Base-by-base conservation (phyloP, 2,113 vertebrate genomes). In the Ceyx melanurus region DNA sequence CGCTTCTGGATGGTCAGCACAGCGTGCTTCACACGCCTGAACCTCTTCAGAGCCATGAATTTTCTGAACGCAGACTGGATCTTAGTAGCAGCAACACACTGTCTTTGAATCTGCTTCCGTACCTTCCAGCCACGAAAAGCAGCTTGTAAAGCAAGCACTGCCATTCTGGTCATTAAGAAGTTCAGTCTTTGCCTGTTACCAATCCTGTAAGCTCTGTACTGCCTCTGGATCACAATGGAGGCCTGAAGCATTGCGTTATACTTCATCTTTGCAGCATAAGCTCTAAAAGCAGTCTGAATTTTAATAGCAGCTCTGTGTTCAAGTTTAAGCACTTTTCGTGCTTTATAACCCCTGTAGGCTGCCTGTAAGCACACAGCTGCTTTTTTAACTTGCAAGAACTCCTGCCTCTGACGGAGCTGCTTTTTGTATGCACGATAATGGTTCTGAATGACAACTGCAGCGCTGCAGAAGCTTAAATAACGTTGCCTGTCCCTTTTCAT, bases 271-370 rank as follows among this genome's bases (percentile, higher is more conserved):
- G 96, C 96, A 31, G 68, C 61, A 13, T 96, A 91, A n/a, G 97
- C 97, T 92, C 98, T 98, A 90, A 98, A 98, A 62, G 97, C 97
- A 14, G 97, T 95, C 81, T 99, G 99, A 79, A 99, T 98, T 89
- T 95, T 95, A 25, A 97, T 4, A 33, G 98, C 98, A 9, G 98
- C 98, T 33, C 10, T 12, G 20, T 93, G 89, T 72, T 96, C 97
- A 19, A 88, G 93, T 79, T 97, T 97, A 48, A 98, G 92, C 25
- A 97, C 97, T 40, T 64, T 86, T 6, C 93, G 97, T 40, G 96
- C 86, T 74, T 86, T 92, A 29, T 97, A 92, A 35, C 98, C 98
- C 93, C 98, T 98, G 86, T 96, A 98, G 33, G 90, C 96, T 43
- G 99, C 98, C 92, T 99, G 99, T 84, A 99, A 92, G 64, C 96